Evolutionary conservation across 2,888 invertebrate genomes (phyloP).

Genomic region (Scaptomyza parva): DNA sequence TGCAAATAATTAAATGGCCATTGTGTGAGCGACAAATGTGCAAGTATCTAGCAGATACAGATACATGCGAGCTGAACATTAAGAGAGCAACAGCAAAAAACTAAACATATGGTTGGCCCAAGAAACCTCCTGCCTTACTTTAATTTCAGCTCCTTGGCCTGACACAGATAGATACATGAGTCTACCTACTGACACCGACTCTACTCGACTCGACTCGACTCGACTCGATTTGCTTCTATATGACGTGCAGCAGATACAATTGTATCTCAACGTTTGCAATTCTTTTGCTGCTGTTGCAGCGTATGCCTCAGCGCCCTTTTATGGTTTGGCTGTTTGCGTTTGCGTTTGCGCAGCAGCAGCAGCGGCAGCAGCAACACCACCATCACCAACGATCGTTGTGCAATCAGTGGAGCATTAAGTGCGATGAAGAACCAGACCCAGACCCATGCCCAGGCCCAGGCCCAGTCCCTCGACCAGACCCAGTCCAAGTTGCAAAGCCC

Average conservation of each 20-base stretch:
- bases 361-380: conserved; percentile 32
- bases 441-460: conserved; percentile 3
- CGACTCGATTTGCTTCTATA: conserved; percentile 1
- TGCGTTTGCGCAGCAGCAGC: conserved; percentile 60
- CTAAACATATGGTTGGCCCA: conserved; percentile 77
- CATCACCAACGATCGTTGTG: conserved; percentile 73
- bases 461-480: conserved; percentile 9
- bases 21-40: conserved; percentile 56
- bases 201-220: conserved; percentile 17
- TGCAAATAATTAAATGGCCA: conserved; percentile 74
- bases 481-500: conserved; percentile 18
- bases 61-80: conserved; percentile 37
- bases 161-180: conserved; percentile 74
- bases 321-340: conserved; percentile 55
- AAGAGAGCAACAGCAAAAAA: conserved; percentile 5
- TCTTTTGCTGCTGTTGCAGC: conserved; percentile 23
- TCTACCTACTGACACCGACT: conserved; percentile 78
- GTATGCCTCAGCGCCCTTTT: conserved; percentile 58
- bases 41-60: conserved; percentile 57
- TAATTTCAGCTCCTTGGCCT: conserved; percentile 81
- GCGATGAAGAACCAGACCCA: conserved; percentile 36
- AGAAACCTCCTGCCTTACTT: conserved; percentile 85
- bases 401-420: conserved; percentile 83
- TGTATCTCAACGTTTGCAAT: conserved; percentile 58
- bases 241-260: conserved; percentile 67